Percentiles rank a stretch among this genome's conserved stretches.
phyloP scores from a whole-genome alignment of 2,797 vertebrate species.

The Hypotaenidia philippensis region DNA sequence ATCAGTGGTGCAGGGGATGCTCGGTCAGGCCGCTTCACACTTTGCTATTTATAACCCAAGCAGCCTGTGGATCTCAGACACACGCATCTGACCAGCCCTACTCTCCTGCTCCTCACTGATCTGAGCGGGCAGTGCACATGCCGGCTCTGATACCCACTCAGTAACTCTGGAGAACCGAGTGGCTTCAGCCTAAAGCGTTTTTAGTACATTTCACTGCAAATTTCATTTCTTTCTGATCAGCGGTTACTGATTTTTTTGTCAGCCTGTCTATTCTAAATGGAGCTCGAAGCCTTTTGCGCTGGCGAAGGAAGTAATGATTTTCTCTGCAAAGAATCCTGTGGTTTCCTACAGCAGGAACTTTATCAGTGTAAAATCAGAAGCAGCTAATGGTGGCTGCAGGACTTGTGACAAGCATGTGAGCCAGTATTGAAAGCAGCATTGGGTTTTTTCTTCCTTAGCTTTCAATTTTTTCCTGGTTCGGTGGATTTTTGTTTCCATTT shows the following conservation, averaged over 20 bases:
- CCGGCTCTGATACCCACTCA: background rate
- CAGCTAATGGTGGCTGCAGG: conserved; percentile 34
- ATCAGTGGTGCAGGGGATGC: accelerated
- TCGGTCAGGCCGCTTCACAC: accelerated
- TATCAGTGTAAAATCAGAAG: conserved; percentile 32
- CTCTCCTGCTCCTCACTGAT: background rate
- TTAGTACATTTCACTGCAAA: background rate
- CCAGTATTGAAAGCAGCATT: background rate
- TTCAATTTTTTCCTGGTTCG: conserved; percentile 24
- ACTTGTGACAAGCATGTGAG: conserved; percentile 29
- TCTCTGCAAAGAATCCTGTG: conserved; percentile 44
- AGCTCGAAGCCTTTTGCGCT: background rate
- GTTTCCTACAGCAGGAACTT: conserved; percentile 48
- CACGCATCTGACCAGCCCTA: accelerated
- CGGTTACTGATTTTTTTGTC: conserved; percentile 31
- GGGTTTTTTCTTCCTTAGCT: background rate
- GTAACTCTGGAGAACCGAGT: background rate
- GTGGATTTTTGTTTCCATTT: conserved; percentile 36
- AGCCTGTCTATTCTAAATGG: conserved; percentile 2
- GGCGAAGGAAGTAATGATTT: conserved; percentile 29
- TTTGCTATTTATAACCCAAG: background rate
- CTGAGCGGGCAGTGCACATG: accelerated
- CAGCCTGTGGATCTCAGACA: background rate
- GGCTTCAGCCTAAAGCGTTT: background rate
- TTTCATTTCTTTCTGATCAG: conserved; percentile 19